Evolutionary conservation across 1,140 invertebrate genomes (phyloP), one percentile per base, ranked within the genome.

Genomic region (Dendroctonus valens): DNA sequence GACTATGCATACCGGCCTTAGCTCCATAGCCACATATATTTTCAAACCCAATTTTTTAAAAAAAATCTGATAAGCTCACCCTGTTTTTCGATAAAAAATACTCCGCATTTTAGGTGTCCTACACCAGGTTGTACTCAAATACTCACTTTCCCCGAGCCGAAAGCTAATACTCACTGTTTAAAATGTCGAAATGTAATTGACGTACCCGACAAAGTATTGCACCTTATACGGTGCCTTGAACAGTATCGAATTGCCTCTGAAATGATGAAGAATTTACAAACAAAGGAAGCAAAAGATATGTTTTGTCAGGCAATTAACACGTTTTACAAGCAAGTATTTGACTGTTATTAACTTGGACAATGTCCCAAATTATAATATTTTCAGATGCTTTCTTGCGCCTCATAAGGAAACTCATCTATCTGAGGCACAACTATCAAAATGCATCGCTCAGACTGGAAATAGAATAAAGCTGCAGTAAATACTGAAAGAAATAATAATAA

Each of bases 341-440:
- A 26, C 1, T 26, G 26, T 26, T 9, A 7, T 44, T 40, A 8
- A 55, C 41, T 40, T 55, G 9, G 9, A 51, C 2, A 8, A 51
- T 26, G 15, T 46, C 4, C 12, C 3, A 46, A 12, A 11, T 11
- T 46, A 51, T 8, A 51, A 51, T 51, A 15, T 51, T 51, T 5
- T 52, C 5, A 52, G 26, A n/a, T 4, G 26, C 9, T 63, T 58
- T 52, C 50, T 49, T 41, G 77, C 85, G 2, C 87, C 87, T 0
- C 83, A 88, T 67, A 79, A 81, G 42, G 81, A 82, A 52, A 85
- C 86, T 0, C 82, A 87, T 15, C 73, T 86, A 14, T 86, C 85
- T 0, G 84, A 89, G 73, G 85, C 87, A 68, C 82, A 83, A 1
- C 72, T 88, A 52, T 77, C 81, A 0, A 79, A 82, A 6, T 88